Evolutionary conservation across 2,888 invertebrate species (phyloP).

Genomic region (Zaprionus obscuricornis): DNA sequence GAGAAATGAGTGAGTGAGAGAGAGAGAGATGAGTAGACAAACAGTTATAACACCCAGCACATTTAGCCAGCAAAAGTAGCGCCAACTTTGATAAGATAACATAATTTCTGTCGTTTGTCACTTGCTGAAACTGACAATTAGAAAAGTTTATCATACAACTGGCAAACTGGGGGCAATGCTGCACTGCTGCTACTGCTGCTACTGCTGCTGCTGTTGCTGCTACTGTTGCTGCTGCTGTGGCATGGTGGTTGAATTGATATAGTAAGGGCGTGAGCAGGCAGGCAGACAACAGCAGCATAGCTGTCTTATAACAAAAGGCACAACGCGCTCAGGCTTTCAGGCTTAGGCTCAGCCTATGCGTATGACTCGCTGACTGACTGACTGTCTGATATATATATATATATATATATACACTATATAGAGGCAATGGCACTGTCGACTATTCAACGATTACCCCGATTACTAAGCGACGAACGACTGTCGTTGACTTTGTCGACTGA

Average conservation of each 20-base stretch:
- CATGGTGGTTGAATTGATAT: conserved; percentile 8
- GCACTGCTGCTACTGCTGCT: conserved; percentile 23
- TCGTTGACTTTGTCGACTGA: too few species aligned
- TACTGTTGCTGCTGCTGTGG: not conserved
- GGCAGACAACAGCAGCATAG: too few species aligned
- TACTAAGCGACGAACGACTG: too few species aligned
- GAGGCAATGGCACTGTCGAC: too few species aligned
- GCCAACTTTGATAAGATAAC: conserved; percentile 78
- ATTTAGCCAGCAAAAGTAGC: conserved; percentile 53
- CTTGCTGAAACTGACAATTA: conserved; percentile 79
- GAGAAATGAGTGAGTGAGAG: not conserved
- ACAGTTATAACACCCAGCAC: conserved; percentile 24
- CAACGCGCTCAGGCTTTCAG: too few species aligned
- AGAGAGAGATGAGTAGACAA: not conserved
- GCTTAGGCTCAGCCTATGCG: too few species aligned
- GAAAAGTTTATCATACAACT: conserved; percentile 76
- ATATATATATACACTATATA: too few species aligned
- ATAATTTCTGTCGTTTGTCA: conserved; percentile 80
- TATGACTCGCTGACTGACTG: too few species aligned
- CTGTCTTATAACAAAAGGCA: conserved; percentile 44
- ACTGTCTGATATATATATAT: too few species aligned
- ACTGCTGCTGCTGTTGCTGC: conserved; percentile 17
- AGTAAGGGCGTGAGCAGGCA: conserved; percentile 61
- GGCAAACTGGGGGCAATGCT: conserved; percentile 34
- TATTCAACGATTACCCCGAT: too few species aligned